Evolutionary conservation across 2,113 vertebrate species (phyloP).

Genomic region (Tenebrosternarchus preto): DNA sequence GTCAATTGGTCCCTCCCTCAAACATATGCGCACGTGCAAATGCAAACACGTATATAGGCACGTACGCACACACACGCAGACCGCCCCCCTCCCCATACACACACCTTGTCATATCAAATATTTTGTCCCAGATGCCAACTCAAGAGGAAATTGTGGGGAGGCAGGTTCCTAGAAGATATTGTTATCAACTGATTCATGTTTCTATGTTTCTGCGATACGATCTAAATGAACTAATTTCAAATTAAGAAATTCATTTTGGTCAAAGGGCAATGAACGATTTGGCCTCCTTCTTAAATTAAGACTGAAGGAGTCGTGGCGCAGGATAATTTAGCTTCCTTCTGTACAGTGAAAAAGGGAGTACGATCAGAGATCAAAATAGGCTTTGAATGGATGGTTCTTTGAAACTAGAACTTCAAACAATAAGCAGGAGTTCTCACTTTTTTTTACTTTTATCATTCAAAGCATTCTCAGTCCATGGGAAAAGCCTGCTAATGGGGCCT

Average conservation of each 20-base stretch:
- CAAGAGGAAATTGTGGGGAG: background rate
- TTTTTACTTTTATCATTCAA: conserved; percentile 53
- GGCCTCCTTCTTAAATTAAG: conserved; percentile 26
- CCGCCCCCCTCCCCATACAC: conserved; percentile 3
- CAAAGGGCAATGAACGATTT: conserved; percentile 49
- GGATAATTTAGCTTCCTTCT: background rate
- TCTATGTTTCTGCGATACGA: background rate
- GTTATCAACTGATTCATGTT: background rate
- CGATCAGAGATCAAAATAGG: too few species aligned
- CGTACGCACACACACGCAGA: background rate
- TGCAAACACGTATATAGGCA: background rate
- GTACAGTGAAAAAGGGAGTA: too few species aligned
- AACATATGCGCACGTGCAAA: background rate
- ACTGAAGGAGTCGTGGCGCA: conserved; percentile 50
- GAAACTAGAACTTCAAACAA: too few species aligned
- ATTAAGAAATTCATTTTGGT: too few species aligned
- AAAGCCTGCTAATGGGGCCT: background rate
- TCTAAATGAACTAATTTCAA: background rate
- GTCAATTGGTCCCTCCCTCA: conserved; percentile 30
- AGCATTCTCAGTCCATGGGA: conserved; percentile 32
- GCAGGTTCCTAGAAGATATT: too few species aligned
- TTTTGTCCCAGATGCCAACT: conserved; percentile 60
- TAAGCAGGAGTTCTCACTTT: background rate
- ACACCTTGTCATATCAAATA: conserved; percentile 38
- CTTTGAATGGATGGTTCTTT: too few species aligned